Base-by-base conservation (phyloP, 2,888 invertebrate species). In the Cosmia trapezina region DNA sequence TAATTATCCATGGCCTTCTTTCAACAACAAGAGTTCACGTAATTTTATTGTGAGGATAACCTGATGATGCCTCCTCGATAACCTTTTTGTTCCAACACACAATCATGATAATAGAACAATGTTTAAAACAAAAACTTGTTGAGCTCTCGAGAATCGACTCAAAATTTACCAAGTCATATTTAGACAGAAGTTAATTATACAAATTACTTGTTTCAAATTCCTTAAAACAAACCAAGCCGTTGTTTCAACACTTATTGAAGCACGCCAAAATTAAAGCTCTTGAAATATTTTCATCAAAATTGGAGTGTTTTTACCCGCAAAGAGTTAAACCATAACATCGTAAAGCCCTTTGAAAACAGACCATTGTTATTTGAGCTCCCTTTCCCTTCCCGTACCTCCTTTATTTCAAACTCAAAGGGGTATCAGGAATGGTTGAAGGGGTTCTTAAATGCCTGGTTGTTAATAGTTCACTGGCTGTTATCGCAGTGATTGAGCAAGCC, bases 401-500 rank as follows among this genome's bases (percentile, higher is more conserved):
- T 76, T 61, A 63, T 61, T 47, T 56, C 1, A 22, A 53, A 71
- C 22, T 49, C 41, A 59, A 74, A 41, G 70, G 69, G 80, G 72
- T 69, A 49, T 59, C 14, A 4, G 68, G 67, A 77, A 67, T 59
- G 51, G 54, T 59, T 70, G 68, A 64, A 9, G 59, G 11, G 60
- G 64, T 22, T 70, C 79, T 73, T 11, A n/a, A 64, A 57, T 47
- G 33, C 19, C 43, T 86, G 84, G 86, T 81, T 73, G 84, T 74
- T 77, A 77, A 73, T 84, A 86, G 84, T 83, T 79, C 79, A 76
- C 54, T 86, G 83, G 88, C 78, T 87, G 88, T 89, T 91, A 91
- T 91, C 90, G 88, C 70, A 78, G 85, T 86, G 89, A 89, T 89
- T 87, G 86, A 89, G 84, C 82, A 83, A 87, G 86, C 85, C 89